Evolutionary conservation across 2,113 vertebrate species (phyloP), one percentile per base, ranked within the genome.

Genomic region (Poecile atricapillus): DNA sequence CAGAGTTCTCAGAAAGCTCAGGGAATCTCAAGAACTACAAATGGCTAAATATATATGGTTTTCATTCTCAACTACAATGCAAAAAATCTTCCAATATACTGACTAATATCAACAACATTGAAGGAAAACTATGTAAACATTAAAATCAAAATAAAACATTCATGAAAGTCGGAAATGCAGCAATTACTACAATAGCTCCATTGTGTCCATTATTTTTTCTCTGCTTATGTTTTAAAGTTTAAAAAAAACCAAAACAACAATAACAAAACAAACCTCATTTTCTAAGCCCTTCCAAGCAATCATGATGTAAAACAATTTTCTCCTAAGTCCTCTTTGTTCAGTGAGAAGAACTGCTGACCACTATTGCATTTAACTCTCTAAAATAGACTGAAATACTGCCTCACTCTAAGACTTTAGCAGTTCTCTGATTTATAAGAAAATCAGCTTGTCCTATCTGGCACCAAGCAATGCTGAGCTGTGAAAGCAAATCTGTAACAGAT

Each of bases 11-110:
- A 90, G 13, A 22, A 79, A 82, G 56, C 5, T 90, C 69, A 63
- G 8, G 15, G 31, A 78, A 89, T 67, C 47, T 43, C 53, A 76
- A n/a, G 33, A 85, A 63, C 21, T 23, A 58, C 58, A 79, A 63
- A 27, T 4, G 6, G 35, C 15, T 49, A 41, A 33, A 47, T 20
- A 65, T 0, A 9, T 13, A 41, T 0, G 0, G 4, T 28, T 93
- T 49, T 80, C 15, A 3, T n/a, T 91, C 41, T 65, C 14, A 65
- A 24, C n/a, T 69, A 69, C n/a, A 89, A 37, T 2, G n/a, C 37
- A 80, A 94, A 85, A 28, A 47, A 86, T 15, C 11, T 22, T 19
- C 12, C 59, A 46, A 5, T 39, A 77, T 3, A 10, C 8, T 68
- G 44, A 44, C 21, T 53, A 50, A 8, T 31, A 82, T 16, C 53